Evolutionary conservation across 2,797 vertebrate species (phyloP).

Genomic region (Taenioides sp.): DNA sequence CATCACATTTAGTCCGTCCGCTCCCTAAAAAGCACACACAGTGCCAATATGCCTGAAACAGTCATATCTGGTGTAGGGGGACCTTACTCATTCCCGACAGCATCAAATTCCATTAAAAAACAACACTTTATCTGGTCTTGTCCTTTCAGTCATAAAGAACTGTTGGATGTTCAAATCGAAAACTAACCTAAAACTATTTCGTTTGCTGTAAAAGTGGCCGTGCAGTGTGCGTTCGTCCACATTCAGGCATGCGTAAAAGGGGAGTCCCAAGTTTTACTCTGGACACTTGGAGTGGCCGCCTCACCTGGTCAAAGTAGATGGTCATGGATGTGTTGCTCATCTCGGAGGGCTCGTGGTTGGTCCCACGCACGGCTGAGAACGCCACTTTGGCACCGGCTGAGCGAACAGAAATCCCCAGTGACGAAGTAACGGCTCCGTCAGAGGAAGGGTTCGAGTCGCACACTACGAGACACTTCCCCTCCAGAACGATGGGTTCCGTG

Average conservation of each 20-base stretch:
- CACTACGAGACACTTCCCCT: slow-evolving; percentile 97
- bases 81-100: not conserved
- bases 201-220: not conserved
- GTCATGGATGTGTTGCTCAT: slow-evolving; percentile 97
- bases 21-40: not conserved
- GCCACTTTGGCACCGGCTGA: slow-evolving; percentile 89
- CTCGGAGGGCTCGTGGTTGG: slow-evolving; percentile 92
- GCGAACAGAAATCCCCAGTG: slow-evolving; percentile 92
- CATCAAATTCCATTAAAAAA: not conserved
- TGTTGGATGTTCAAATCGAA: not conserved
- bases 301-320: slow-evolving; percentile 97
- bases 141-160: not conserved
- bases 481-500: slow-evolving; percentile 96
- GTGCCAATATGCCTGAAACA: not conserved
- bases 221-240: not conserved
- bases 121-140: not conserved
- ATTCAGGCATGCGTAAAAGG: slow-evolving; percentile 8
- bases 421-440: slow-evolving; percentile 93
- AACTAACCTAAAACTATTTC: not conserved
- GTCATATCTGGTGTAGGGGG: not conserved
- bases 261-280: not conserved
- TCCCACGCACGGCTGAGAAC: slow-evolving; percentile 84
- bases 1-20: not conserved
- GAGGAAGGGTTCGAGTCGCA: slow-evolving; percentile 97
- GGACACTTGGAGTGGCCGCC: slow-evolving; percentile 24